These are phyloP conservation scores for Ictalurus punctatus DNA, from an alignment of 2,113 vertebrate genomes.

Conservation along the genomic window DNA sequence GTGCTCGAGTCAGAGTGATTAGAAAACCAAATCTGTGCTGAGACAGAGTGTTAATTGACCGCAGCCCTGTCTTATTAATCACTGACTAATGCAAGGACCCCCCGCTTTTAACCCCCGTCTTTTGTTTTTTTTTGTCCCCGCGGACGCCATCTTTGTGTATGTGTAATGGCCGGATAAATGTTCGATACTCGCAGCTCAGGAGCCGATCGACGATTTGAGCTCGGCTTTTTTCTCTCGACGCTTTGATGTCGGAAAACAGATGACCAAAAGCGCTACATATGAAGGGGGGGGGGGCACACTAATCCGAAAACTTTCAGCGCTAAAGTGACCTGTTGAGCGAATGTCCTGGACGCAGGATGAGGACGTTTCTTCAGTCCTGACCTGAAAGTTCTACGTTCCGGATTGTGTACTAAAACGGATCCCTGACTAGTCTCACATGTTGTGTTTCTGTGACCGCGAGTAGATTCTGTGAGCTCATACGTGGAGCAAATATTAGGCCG, in stretches of 20 bases:
- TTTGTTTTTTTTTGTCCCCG: conserved; percentile 66
- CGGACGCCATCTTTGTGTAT: background rate
- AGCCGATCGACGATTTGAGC: background rate
- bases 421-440: background rate
- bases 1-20: conserved; percentile 77
- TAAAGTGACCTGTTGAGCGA: background rate
- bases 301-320: background rate
- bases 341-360: background rate
- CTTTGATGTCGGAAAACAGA: background rate
- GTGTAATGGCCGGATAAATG: background rate
- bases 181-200: background rate
- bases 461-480: background rate
- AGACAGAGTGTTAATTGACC: conserved; percentile 81
- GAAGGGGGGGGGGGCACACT: background rate
- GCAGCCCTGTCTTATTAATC: conserved; percentile 70
- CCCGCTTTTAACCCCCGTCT: conserved; percentile 51
- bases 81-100: conserved; percentile 66
- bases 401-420: background rate
- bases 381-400: background rate
- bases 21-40: conserved; percentile 77
- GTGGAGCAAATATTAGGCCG: background rate
- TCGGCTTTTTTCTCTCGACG: background rate
- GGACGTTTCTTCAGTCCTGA: conserved; percentile 34
- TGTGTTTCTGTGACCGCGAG: background rate
- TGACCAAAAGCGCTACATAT: background rate